Conservation (phyloP, 2,113 vertebrate genomes). For the Mirounga angustirostris region DNA sequence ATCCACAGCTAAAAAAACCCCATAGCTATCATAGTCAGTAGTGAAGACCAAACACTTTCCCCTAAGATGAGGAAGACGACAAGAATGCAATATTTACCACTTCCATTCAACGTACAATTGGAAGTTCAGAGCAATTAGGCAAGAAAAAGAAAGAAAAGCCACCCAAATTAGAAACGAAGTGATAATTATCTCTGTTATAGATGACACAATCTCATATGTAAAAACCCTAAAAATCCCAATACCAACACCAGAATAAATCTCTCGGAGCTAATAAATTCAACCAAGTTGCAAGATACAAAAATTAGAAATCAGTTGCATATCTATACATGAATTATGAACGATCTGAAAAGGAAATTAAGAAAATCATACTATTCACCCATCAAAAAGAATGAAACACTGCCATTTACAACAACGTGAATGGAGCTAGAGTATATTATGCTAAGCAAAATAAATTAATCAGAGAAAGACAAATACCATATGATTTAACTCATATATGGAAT, state of each 20-base stretch:
- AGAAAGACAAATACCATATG: background rate
- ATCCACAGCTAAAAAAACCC: background rate
- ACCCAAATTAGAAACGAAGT: background rate
- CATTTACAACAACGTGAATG: background rate
- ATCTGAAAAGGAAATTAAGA: background rate
- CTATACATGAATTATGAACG: background rate
- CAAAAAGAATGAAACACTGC: background rate
- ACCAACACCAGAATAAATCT: background rate
- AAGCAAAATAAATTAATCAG: background rate
- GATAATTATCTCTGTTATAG: background rate
- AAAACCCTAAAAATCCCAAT: background rate
- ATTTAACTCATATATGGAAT: background rate
- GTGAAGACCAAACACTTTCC: background rate
- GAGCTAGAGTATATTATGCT: background rate
- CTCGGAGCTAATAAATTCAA: background rate
- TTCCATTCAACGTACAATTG: background rate
- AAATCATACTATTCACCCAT: background rate
- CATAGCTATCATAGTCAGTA: background rate
- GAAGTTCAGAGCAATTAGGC: background rate
- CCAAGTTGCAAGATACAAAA: background rate
- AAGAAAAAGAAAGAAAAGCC: constrained; percentile 7
- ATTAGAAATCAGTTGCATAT: background rate
- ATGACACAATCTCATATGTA: background rate
- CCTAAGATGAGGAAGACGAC: background rate
- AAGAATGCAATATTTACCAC: background rate